phyloP scores from a whole-genome alignment of 2,797 vertebrate genomes.

The Cetoscarus ocellatus region DNA sequence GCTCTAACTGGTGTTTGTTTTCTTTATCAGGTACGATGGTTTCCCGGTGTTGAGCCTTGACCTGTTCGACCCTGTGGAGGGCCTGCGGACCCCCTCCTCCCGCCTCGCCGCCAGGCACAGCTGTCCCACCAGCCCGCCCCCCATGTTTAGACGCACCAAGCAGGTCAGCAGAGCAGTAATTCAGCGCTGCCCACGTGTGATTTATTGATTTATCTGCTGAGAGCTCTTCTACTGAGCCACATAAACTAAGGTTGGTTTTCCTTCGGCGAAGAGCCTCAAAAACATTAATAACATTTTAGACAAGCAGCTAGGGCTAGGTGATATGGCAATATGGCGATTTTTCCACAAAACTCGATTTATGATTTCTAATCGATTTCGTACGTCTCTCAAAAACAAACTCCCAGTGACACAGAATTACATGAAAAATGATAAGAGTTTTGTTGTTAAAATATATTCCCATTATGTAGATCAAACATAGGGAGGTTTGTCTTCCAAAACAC shows the following conservation, averaged over 20 bases:
- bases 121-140: slow-evolving; percentile 94
- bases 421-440: too few relatives aligned
- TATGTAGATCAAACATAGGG: too few relatives aligned
- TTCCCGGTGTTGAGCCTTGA: slow-evolving; percentile 94
- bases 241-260: neutral
- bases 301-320: too few relatives aligned
- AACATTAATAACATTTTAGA: neutral
- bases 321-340: too few relatives aligned
- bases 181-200: neutral
- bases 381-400: too few relatives aligned
- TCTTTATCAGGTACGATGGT: slow-evolving; percentile 89
- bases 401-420: too few relatives aligned
- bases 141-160: slow-evolving; percentile 97
- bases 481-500: too few relatives aligned
- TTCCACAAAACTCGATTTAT: too few relatives aligned
- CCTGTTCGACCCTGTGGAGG: slow-evolving; percentile 92
- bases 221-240: neutral
- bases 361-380: too few relatives aligned
- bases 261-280: neutral
- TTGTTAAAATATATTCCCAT: too few relatives aligned
- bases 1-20: too few relatives aligned
- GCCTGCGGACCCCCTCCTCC: slow-evolving; percentile 82
- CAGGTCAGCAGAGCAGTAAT: slow-evolving; percentile 86
- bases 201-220: neutral
- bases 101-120: slow-evolving; percentile 89